These are phyloP conservation scores for Balaeniceps rex DNA, from an alignment of 2,113 vertebrate species.

Conservation along the genomic window DNA sequence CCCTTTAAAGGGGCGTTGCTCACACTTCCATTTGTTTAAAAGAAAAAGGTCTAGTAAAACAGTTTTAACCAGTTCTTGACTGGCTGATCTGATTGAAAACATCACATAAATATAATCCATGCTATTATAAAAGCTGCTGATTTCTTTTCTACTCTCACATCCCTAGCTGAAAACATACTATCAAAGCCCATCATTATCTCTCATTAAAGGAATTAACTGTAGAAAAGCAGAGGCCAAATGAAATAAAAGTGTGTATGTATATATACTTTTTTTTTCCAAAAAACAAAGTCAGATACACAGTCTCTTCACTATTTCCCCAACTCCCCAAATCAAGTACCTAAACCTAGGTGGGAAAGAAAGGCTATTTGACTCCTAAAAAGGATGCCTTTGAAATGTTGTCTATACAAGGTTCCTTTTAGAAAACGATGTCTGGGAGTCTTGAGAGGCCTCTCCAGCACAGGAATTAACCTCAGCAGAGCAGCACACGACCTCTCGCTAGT, in stretches of 20 bases:
- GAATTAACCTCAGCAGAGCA: neutral
- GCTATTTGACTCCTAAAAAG: neutral
- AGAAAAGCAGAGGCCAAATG: neutral
- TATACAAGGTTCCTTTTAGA: neutral
- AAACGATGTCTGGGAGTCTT: neutral
- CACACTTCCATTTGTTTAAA: neutral
- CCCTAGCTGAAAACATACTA: neutral
- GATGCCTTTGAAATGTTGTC: neutral
- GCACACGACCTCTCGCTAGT: neutral
- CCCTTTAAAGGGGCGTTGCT: neutral
- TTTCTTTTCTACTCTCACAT: neutral
- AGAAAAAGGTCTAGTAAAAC: neutral
- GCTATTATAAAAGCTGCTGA: neutral
- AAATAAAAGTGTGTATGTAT: neutral
- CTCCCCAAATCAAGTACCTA: neutral
- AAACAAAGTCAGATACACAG: neutral
- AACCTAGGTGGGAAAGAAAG: neutral
- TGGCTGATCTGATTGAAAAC: neutral
- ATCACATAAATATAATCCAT: neutral
- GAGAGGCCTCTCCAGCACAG: neutral
- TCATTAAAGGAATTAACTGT: neutral
- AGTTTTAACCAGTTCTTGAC: neutral
- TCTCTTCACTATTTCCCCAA: neutral
- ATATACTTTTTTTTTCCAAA: too few species aligned
- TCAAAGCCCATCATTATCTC: neutral